Percentiles rank a stretch among this genome's conserved stretches.
phyloP scores from a whole-genome alignment of 2,113 vertebrate genomes.

The Oreotragus oreotragus region DNA sequence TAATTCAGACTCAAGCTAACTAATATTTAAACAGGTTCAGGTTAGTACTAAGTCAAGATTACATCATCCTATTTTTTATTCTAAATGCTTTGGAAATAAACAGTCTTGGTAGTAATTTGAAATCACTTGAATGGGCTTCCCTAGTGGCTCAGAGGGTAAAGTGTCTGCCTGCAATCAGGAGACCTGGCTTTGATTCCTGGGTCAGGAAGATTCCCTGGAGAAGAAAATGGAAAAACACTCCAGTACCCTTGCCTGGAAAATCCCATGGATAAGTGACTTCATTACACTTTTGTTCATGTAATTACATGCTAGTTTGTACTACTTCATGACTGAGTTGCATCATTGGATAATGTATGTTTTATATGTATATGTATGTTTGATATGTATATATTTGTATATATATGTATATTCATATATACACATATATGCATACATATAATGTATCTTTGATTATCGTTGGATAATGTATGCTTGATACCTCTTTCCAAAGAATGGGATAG shows the following conservation, averaged over 20 bases:
- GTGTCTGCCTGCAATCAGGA: background rate
- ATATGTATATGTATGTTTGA: background rate
- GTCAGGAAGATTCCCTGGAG: background rate
- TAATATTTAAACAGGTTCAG: background rate
- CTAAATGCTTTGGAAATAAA: background rate
- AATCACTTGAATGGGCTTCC: background rate
- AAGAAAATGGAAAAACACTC: background rate
- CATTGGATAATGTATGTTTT: background rate
- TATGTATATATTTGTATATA: background rate
- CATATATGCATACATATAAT: background rate
- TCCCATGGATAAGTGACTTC: fast-evolving
- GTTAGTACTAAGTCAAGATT: background rate
- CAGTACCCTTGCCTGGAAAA: background rate
- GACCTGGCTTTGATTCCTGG: background rate
- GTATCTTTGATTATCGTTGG: background rate
- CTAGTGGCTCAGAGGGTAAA: background rate
- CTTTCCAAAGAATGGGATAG: background rate
- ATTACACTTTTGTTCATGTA: background rate
- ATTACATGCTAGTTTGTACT: background rate
- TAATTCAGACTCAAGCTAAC: background rate
- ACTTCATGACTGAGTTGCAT: background rate
- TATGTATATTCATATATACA: background rate
- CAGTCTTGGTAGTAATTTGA: background rate
- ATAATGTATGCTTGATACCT: background rate
- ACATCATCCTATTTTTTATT: background rate